Base-by-base conservation (phyloP, 2,888 invertebrate species). In the Dermolepida albohirtum region DNA sequence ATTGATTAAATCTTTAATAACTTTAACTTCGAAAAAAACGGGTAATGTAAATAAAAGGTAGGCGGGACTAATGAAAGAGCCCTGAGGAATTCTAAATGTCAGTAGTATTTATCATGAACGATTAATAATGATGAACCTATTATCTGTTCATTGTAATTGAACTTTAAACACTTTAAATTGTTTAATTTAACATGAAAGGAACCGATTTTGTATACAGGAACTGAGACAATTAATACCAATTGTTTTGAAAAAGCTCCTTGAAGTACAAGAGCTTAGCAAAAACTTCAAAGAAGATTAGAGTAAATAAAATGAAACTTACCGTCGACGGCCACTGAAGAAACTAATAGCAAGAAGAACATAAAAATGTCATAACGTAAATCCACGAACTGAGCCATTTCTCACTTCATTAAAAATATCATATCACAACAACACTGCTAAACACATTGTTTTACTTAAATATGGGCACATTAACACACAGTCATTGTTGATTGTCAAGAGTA, bases 401-500 rank as follows among this genome's bases (percentile, higher is more conserved):
- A 72, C 72, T 68, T 66, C 59, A 67, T 70, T 68, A 71, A 68
- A 57, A 70, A 71, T 74, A 71, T 72, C 73, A 72, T 73, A 73
- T 71, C 74, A 74, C 73, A 73, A 70, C 71, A 75, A 72, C 71
- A 74, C 74, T 65, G 49, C 34, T 59, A 63, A 68, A 70, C 73
- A 73, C 74, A 74, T 72, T 73, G 72, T 73, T 74, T 71, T 69
- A 70, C 70, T 64, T 69, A 65, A 68, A 70, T 40, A 65, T 49
- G 55, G 68, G 54, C 71, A 73, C 70, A 72, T 72, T 72, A 70
- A 71, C 74, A 73, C 74, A 72, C 70, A 71, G 51, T 70, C 55
- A 66, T 67, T 70, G 68, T 71, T 62, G 71, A 76, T 71, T 73
- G 75, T 74, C 74, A 74, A 70, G 72, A 69, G 70, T 62, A 72